Conservation (phyloP, 64 coral and sea anemone genomes). For the Catalaphyllia jardinei region DNA sequence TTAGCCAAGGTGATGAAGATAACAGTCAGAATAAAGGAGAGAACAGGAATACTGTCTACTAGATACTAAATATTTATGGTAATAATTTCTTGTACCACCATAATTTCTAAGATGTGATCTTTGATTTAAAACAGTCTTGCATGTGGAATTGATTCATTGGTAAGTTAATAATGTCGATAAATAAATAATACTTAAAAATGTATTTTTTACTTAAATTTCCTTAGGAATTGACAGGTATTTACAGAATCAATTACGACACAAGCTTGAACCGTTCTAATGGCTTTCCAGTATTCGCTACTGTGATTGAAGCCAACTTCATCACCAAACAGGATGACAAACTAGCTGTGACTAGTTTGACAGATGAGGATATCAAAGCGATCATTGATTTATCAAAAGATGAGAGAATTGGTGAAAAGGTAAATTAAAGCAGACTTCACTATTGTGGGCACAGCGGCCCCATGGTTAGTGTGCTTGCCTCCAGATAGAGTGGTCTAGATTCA, state of each 20-base stretch:
- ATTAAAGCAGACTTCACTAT: not conserved
- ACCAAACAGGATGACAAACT: slow-evolving; percentile 99
- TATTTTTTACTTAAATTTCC: not conserved
- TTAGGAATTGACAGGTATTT: slow-evolving; percentile 97
- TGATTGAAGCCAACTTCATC: slow-evolving; percentile 98
- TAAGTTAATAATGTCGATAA: too few relatives aligned
- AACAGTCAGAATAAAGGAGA: too few relatives aligned
- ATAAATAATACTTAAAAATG: too few relatives aligned
- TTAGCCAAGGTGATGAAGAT: too few relatives aligned
- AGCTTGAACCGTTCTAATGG: slow-evolving; percentile 91
- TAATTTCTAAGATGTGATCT: too few relatives aligned
- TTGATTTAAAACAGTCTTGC: too few relatives aligned
- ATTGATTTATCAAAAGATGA: slow-evolving; percentile 88
- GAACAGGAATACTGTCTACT: too few relatives aligned
- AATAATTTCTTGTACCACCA: too few relatives aligned
- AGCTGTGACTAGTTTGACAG: slow-evolving; percentile 96
- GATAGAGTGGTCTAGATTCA: too few relatives aligned
- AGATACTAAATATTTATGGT: too few relatives aligned
- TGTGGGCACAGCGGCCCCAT: not conserved
- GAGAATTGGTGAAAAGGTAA: slow-evolving; percentile 91
- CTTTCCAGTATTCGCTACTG: slow-evolving; percentile 98
- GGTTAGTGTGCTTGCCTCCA: not conserved
- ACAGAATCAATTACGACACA: slow-evolving; percentile 96
- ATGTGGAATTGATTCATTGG: too few relatives aligned
- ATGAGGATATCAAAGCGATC: slow-evolving; percentile 97